Percentiles rank a stretch among this genome's conserved stretches.
These are phyloP conservation scores for Tachina grossa DNA, from an alignment of 2,888 invertebrate genomes.

Conservation along the genomic window DNA sequence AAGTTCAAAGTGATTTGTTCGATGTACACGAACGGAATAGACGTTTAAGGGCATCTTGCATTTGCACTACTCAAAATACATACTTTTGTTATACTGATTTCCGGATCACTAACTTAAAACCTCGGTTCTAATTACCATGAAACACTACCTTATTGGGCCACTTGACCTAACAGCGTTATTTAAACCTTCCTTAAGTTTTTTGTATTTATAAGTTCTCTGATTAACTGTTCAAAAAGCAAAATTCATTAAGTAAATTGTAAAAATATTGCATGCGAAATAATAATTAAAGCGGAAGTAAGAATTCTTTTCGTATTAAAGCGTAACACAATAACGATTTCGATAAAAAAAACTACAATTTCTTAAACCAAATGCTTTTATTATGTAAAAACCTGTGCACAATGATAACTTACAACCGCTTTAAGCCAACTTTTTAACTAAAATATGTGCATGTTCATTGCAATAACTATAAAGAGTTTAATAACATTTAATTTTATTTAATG, in stretches of 20 bases:
- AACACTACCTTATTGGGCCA: too few relatives aligned
- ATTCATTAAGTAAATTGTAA: neutral
- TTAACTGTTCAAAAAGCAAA: neutral
- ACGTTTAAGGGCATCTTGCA: too few relatives aligned
- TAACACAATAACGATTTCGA: constrained; percentile 46
- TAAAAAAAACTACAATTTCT: constrained; percentile 5
- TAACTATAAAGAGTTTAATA: neutral
- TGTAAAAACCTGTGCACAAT: neutral
- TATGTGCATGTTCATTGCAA: neutral
- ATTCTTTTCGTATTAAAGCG: constrained; percentile 1
- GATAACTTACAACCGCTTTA: neutral
- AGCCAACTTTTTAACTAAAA: neutral
- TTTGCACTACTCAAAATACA: too few relatives aligned
- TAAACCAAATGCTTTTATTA: neutral
- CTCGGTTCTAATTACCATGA: too few relatives aligned
- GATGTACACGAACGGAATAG: too few relatives aligned
- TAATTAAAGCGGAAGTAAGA: constrained; percentile 40
- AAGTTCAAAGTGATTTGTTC: too few relatives aligned
- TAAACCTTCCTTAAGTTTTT: neutral
- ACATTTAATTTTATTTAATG: neutral
- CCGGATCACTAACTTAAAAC: too few relatives aligned
- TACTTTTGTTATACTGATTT: too few relatives aligned
- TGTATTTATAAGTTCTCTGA: neutral
- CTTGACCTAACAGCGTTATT: too few relatives aligned
- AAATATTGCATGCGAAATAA: neutral